Conservation (phyloP, 2,888 invertebrate genomes). For the Pristionchus entomophagus region DNA sequence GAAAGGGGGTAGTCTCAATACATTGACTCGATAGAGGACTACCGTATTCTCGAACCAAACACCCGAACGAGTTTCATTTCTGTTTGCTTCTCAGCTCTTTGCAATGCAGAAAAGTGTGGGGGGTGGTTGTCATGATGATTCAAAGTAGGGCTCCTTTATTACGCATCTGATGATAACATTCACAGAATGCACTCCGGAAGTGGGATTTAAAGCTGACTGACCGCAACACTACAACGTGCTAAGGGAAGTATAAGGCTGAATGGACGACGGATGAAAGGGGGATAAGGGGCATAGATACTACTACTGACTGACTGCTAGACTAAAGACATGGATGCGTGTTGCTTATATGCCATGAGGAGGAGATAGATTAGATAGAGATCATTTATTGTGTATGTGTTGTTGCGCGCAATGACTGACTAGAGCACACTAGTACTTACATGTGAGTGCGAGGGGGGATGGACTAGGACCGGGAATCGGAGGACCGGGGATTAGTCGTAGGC, state of each 20-base stretch:
- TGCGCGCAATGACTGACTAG: conserved; percentile 13
- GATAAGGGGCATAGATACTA: neutral
- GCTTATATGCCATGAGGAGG: conserved; percentile 5
- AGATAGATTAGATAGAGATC: conserved; percentile 25
- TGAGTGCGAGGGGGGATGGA: neutral
- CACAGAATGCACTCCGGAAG: conserved; percentile 28
- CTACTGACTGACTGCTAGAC: neutral
- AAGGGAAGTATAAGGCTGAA: neutral
- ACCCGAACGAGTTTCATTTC: neutral
- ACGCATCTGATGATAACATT: conserved; percentile 31
- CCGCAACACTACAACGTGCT: conserved; percentile 38
- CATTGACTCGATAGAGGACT: neutral
- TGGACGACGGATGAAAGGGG: neutral
- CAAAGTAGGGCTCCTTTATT: conserved; percentile 32
- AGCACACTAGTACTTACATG: conserved; percentile 27
- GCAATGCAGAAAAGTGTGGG: neutral
- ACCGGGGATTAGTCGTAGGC: conserved; percentile 35
- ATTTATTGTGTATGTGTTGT: too few species aligned
- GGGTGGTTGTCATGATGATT: too few species aligned
- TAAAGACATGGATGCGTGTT: conserved; percentile 43
- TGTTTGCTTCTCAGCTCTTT: neutral
- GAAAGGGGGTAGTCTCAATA: too few species aligned
- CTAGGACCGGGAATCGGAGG: neutral
- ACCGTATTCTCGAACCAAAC: conserved; percentile 14
- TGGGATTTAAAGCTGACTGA: conserved; percentile 30